phyloP scores from a whole-genome alignment of 2,888 invertebrate genomes.

The Onthophagus sagittarius region DNA sequence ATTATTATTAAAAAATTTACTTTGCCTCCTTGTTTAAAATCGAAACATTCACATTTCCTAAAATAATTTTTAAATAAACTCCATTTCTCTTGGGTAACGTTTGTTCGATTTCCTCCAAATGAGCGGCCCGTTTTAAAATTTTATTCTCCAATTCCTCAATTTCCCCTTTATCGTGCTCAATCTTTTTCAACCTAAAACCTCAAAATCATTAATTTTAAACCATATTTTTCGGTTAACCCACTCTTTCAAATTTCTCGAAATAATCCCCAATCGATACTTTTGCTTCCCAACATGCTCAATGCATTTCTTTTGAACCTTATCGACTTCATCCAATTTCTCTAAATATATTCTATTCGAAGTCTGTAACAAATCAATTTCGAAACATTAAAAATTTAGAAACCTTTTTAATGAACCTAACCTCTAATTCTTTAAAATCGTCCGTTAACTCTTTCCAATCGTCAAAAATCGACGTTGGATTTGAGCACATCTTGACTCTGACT shows the following conservation, averaged over 20 bases:
- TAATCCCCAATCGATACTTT: slow-evolving; percentile 81
- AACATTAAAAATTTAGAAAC: not conserved
- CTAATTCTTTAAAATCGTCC: slow-evolving; percentile 74
- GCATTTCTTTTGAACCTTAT: slow-evolving; percentile 81
- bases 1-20: slow-evolving; percentile 55
- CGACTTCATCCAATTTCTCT: slow-evolving; percentile 79
- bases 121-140: slow-evolving; percentile 77
- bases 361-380: slow-evolving; percentile 49
- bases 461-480: slow-evolving; percentile 34
- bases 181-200: slow-evolving; percentile 40
- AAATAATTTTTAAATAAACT: slow-evolving; percentile 87
- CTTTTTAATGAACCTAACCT: slow-evolving; percentile 56
- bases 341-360: slow-evolving; percentile 77
- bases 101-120: slow-evolving; percentile 88
- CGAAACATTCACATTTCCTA: slow-evolving; percentile 97
- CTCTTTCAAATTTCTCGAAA: slow-evolving; percentile 75
- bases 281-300: slow-evolving; percentile 87
- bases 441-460: slow-evolving; percentile 76
- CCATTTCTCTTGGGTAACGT: slow-evolving; percentile 91
- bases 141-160: slow-evolving; percentile 67
- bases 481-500: slow-evolving; percentile 25
- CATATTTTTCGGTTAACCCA: slow-evolving; percentile 50
- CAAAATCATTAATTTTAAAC: slow-evolving; percentile 4
- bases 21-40: slow-evolving; percentile 95
- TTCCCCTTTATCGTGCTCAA: slow-evolving; percentile 53